phyloP scores from a whole-genome alignment of 2,113 vertebrate species.

The Tragulus kanchil region DNA sequence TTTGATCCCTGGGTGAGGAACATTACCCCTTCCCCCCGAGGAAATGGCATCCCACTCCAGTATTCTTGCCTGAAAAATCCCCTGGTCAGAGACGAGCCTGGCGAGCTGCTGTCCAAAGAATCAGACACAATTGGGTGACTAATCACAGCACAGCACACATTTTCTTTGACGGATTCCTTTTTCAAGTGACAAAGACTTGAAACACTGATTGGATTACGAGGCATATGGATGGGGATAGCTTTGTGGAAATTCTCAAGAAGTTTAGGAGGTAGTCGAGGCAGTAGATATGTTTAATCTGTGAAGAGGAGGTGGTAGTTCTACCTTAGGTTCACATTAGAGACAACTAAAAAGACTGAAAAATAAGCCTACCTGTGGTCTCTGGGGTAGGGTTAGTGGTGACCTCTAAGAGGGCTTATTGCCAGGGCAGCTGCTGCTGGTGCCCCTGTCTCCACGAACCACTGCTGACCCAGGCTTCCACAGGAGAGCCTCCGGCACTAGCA shows the following conservation, averaged over 20 bases:
- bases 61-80: too few relatives aligned
- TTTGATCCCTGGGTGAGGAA: neutral
- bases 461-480: neutral
- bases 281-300: neutral
- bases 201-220: neutral
- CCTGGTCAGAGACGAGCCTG: neutral
- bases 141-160: neutral
- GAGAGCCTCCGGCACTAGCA: neutral
- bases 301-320: neutral
- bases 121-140: neutral
- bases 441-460: accelerated
- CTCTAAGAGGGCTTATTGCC: too few relatives aligned
- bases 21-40: neutral
- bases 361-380: neutral
- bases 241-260: neutral
- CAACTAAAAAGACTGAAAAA: neutral
- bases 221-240: neutral
- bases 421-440: neutral
- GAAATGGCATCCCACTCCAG: too few relatives aligned
- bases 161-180: neutral
- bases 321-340: neutral
- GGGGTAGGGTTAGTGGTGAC: neutral
- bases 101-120: neutral
- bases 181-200: neutral
- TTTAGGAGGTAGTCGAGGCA: neutral